Evolutionary conservation across 2,888 invertebrate species (phyloP), one percentile per base, ranked within the genome.

Genomic region (Peribatodes rhomboidaria): DNA sequence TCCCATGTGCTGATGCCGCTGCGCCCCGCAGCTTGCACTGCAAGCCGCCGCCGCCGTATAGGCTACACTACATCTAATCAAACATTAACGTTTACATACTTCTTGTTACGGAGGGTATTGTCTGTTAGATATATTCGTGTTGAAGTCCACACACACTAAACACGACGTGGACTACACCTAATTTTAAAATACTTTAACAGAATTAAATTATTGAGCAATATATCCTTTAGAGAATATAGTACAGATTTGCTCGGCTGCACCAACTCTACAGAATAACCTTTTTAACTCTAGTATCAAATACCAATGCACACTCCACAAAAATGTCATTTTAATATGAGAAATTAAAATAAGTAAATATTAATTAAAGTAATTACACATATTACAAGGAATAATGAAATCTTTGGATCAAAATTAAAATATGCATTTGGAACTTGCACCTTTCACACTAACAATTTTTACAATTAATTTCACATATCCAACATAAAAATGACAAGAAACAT

Each of bases 151-250:
- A 80, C 80, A 81, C 83, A 87, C 85, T 86, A 86, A 84, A 87
- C 84, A 87, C 85, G 80, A 78, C 74, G 89, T 89, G 90, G 90
- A 90, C 90, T 86, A 88, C 82, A 80, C 83, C 89, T 90, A 90
- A 86, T 81, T 85, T 89, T 88, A 88, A 89, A 90, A 90, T 90
- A 90, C 89, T 86, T 89, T 83, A 92, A 93, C 90, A 87, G 89
- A 92, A 90, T 87, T 87, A 92, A 91, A 90, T 89, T 86, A 92
- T 93, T 93, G 92, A 93, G 92, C 92, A 93, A 92, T 90, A 91
- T 88, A 92, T 90, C 88, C 90, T 76, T 88, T 89, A 84, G 85
- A 89, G 92, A 92, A 92, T 90, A 90, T 88, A 88, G 87, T 91
- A 92, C 90, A 92, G 90, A 89, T 89, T 91, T 92, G 90, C 92